A percentile compares a stretch with the other conserved stretches of the same genome.
Evolutionary conservation across 2,113 vertebrate species (phyloP).

Genomic region (Argyrosomus japonicus): DNA sequence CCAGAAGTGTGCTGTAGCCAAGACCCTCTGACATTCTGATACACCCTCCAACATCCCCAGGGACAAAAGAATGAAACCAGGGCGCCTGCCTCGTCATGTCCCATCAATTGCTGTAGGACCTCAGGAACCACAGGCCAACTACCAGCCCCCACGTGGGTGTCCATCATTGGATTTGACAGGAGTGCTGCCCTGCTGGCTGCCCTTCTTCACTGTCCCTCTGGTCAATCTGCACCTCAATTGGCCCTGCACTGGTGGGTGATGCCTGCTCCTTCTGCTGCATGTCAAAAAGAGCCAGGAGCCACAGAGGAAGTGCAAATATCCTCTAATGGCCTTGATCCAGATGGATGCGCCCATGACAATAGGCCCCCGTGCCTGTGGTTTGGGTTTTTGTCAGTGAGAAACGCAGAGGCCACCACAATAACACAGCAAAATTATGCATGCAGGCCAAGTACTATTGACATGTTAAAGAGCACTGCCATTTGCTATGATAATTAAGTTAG

Average conservation of each 20-base stretch:
- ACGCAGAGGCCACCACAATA: constrained; percentile 81
- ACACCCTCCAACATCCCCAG: constrained; percentile 76
- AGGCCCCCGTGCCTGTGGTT: constrained; percentile 81
- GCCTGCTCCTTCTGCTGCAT: constrained; percentile 82
- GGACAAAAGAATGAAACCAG: constrained; percentile 76
- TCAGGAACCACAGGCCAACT: constrained; percentile 60
- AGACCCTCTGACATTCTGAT: constrained; percentile 74
- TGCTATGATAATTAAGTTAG: constrained; percentile 83
- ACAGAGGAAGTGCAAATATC: constrained; percentile 89
- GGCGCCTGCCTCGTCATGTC: constrained; percentile 70
- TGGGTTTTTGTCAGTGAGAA: constrained; percentile 79
- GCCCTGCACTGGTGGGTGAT: constrained; percentile 76
- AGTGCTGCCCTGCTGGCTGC: constrained; percentile 74
- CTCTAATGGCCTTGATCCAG: constrained; percentile 87
- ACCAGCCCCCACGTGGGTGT: constrained; percentile 74
- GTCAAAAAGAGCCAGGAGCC: constrained; percentile 84
- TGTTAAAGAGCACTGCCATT: constrained; percentile 82
- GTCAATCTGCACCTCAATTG: constrained; percentile 85
- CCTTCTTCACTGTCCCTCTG: constrained; percentile 76
- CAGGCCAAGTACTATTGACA: constrained; percentile 82
- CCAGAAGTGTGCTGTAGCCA: constrained; percentile 78
- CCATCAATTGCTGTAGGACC: constrained; percentile 73
- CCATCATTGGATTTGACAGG: constrained; percentile 81
- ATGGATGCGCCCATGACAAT: constrained; percentile 87
- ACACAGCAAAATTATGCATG: constrained; percentile 87